phyloP scores from a whole-genome alignment of 2,113 vertebrate species.

The Chionis minor region DNA sequence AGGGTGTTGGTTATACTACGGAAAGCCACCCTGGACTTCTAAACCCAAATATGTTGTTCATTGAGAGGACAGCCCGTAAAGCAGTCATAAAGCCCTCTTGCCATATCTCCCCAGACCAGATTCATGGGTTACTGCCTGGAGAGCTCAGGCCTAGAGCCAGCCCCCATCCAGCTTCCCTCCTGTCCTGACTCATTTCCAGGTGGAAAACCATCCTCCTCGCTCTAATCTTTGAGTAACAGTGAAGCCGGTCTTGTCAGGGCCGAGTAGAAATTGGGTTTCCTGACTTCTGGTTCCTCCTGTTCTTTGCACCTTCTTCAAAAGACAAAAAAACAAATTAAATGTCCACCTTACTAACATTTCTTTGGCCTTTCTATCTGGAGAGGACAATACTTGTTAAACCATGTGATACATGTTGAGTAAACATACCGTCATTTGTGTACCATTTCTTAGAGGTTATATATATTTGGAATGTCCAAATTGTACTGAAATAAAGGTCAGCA shows the following conservation, averaged over 20 bases:
- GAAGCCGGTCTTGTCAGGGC: neutral
- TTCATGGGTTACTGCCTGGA: neutral
- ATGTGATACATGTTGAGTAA: neutral
- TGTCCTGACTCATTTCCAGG: neutral
- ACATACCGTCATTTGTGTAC: neutral
- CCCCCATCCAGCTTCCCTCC: neutral
- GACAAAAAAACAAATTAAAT: neutral
- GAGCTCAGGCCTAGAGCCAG: neutral
- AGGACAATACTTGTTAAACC: neutral
- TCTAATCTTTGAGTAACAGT: too few species aligned
- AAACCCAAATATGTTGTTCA: neutral
- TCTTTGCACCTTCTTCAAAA: neutral
- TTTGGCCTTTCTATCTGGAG: neutral
- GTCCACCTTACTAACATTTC: neutral
- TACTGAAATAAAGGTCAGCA: neutral
- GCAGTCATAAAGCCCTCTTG: neutral
- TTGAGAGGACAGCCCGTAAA: neutral
- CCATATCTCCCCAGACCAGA: neutral
- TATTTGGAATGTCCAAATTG: neutral
- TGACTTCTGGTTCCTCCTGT: neutral
- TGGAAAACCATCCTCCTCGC: neutral
- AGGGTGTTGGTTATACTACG: neutral
- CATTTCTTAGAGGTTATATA: neutral
- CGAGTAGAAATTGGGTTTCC: neutral
- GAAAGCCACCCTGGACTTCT: neutral